phyloP scores from a whole-genome alignment of 2,113 vertebrate species.

The Castor canadensis region DNA sequence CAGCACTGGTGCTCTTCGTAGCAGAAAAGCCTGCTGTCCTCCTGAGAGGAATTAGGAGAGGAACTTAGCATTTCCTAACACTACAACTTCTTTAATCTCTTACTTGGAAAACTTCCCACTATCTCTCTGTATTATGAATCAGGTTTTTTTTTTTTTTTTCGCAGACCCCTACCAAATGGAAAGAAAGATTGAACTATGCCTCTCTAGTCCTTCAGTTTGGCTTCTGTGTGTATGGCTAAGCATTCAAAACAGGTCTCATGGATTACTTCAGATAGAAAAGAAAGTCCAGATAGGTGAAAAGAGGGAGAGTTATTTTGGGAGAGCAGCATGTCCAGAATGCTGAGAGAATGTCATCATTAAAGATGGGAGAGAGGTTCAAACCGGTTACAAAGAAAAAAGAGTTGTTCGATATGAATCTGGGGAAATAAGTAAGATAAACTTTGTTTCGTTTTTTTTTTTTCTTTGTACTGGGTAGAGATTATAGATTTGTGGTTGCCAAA shows the following conservation, averaged over 20 bases:
- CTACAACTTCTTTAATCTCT: not conserved
- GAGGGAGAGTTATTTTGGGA: not conserved
- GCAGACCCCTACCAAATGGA: not conserved
- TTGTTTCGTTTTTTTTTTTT: not conserved
- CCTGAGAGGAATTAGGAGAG: not conserved
- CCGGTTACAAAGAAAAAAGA: not conserved
- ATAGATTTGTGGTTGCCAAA: not conserved
- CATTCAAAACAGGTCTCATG: not conserved
- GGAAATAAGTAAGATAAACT: not conserved
- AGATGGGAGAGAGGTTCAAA: not conserved
- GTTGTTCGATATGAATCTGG: not conserved
- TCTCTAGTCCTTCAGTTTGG: too few relatives aligned
- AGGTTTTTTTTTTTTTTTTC: not conserved
- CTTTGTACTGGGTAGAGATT: not conserved
- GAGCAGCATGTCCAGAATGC: not conserved
- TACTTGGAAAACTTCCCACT: not conserved
- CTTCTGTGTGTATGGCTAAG: slow-evolving; percentile 7
- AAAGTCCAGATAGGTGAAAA: not conserved
- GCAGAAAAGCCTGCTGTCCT: not conserved
- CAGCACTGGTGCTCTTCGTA: not conserved
- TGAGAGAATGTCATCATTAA: not conserved
- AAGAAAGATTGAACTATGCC: not conserved
- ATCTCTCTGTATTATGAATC: not conserved
- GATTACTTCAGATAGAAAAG: slow-evolving; percentile 4
- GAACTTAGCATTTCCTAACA: not conserved